Percentiles rank a stretch among this genome's conserved stretches.
phyloP scores from a whole-genome alignment of 2,888 invertebrate genomes.

The Acleris sparsana region DNA sequence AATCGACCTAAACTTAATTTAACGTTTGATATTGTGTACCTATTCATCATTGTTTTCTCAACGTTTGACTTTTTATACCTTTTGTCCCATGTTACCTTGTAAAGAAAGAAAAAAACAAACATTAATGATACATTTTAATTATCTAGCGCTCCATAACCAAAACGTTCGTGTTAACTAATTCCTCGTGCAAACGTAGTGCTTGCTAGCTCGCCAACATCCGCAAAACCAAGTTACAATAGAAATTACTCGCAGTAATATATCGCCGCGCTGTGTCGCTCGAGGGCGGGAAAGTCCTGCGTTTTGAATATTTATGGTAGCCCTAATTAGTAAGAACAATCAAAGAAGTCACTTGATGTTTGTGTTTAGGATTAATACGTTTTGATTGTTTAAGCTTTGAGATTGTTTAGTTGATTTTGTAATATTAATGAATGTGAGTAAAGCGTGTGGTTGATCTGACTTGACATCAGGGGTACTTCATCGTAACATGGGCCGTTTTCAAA shows the following conservation, averaged over 20 bases:
- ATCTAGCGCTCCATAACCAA: conserved; percentile 31
- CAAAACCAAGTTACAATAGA: conserved; percentile 36
- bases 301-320: conserved; percentile 31
- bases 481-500: too few species aligned
- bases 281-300: conserved; percentile 33
- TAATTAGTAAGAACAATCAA: conserved; percentile 34
- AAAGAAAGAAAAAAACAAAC: neutral
- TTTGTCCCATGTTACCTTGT: too few species aligned
- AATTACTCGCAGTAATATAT: conserved; percentile 36
- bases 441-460: neutral
- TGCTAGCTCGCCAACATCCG: conserved; percentile 32
- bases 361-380: conserved; percentile 15
- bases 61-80: too few species aligned
- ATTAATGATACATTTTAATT: conserved; percentile 18
- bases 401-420: conserved; percentile 2
- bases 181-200: conserved; percentile 26
- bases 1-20: too few species aligned
- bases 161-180: conserved; percentile 29
- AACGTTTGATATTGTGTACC: too few species aligned
- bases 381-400: neutral
- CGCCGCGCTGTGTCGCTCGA: conserved; percentile 32
- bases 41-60: too few species aligned
- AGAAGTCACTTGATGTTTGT: conserved; percentile 18
- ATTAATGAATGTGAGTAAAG: neutral
- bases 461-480: too few species aligned